Evolutionary conservation across 1,140 invertebrate species (phyloP).

Genomic region (Calephelis virginiensis): DNA sequence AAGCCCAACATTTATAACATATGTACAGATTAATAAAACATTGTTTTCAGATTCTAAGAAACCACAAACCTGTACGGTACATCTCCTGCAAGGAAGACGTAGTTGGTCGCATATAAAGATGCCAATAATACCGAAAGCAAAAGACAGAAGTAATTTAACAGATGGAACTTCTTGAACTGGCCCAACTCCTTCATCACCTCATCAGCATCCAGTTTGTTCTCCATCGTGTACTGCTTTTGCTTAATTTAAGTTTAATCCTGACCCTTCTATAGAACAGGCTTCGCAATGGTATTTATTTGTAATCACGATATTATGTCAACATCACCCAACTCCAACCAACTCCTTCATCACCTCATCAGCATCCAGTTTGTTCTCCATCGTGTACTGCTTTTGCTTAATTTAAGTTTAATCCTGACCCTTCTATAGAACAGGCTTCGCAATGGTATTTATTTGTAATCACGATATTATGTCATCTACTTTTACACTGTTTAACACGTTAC

Average conservation of each 20-base stretch:
- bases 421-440: no score
- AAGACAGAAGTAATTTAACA: slow-evolving; percentile 49
- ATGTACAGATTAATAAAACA: no score
- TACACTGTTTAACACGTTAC: no score
- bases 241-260: background rate
- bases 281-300: no score
- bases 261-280: background rate
- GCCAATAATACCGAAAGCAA: slow-evolving; percentile 43
- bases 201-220: slow-evolving; percentile 42
- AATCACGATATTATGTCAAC: no score
- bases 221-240: background rate
- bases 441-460: no score
- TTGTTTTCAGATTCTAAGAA: background rate
- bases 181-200: slow-evolving; percentile 56
- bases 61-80: slow-evolving; percentile 53
- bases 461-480: no score
- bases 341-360: slow-evolving; percentile 53
- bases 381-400: no score
- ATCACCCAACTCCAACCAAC: no score
- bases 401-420: background rate
- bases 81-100: slow-evolving; percentile 59
- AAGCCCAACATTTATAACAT: no score
- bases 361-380: slow-evolving; percentile 32
- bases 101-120: slow-evolving; percentile 55
- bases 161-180: slow-evolving; percentile 52